Evolutionary conservation across 2,113 vertebrate genomes (phyloP).

Genomic region (Cyprinodon tularosa): DNA sequence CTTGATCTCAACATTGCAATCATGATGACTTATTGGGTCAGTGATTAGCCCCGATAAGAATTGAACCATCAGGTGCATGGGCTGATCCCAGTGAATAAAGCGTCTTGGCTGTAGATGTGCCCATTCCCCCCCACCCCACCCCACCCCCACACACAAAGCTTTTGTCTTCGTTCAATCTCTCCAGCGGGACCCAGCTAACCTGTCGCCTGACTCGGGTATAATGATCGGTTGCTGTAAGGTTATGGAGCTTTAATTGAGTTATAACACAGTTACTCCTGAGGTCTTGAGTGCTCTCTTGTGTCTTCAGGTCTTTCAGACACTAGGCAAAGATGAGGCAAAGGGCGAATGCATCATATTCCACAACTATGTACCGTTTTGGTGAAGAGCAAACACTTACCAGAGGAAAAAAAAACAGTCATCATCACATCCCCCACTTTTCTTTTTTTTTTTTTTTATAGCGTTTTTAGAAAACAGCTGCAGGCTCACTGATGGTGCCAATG

Average conservation of each 20-base stretch:
- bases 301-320: conserved; percentile 28
- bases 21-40: conserved; percentile 61
- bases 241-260: conserved; percentile 70
- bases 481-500: background rate
- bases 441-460: background rate
- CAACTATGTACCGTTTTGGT: conserved; percentile 1
- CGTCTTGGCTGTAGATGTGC: conserved; percentile 12
- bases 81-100: conserved; percentile 40
- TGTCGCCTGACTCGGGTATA: conserved; percentile 52
- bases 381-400: background rate
- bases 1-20: conserved; percentile 65
- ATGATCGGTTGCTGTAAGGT: conserved; percentile 71
- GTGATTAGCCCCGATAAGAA: conserved; percentile 63
- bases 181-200: conserved; percentile 58
- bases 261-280: conserved; percentile 52
- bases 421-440: too few species aligned
- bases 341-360: background rate
- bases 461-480: background rate
- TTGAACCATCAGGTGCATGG: conserved; percentile 42
- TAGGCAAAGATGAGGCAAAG: conserved; percentile 19
- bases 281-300: conserved; percentile 44
- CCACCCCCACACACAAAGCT: background rate
- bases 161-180: conserved; percentile 23
- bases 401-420: background rate
- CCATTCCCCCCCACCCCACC: too few species aligned